These are phyloP conservation scores for Conchocele bisecta DNA, from an alignment of 2,888 invertebrate species.

Conservation along the genomic window DNA sequence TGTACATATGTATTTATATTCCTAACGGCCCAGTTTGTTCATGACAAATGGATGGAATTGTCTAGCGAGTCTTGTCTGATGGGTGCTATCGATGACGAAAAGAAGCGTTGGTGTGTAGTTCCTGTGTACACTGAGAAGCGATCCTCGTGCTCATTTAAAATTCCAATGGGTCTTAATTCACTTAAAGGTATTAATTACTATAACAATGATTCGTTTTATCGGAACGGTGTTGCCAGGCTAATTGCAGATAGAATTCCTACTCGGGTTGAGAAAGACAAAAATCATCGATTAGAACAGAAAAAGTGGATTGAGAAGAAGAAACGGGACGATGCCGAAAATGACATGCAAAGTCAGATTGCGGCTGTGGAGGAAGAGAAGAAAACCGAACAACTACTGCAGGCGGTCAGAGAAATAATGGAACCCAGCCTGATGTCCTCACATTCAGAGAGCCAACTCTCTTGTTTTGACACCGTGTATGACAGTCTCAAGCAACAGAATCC, in stretches of 20 bases:
- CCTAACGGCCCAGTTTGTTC: constrained; percentile 65
- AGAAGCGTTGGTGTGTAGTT: constrained; percentile 74
- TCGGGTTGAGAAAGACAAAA: constrained; percentile 27
- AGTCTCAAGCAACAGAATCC: too few relatives aligned
- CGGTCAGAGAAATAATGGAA: too few relatives aligned
- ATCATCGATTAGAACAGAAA: constrained; percentile 41
- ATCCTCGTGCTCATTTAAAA: constrained; percentile 36
- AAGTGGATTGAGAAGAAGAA: constrained; percentile 40
- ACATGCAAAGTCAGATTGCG: too few relatives aligned
- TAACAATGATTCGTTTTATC: constrained; percentile 67
- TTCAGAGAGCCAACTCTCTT: too few relatives aligned
- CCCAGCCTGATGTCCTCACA: too few relatives aligned
- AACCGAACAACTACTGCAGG: too few relatives aligned
- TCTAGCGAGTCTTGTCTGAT: constrained; percentile 72
- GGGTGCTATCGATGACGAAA: constrained; percentile 67
- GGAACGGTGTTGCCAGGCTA: constrained; percentile 60
- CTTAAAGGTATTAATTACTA: constrained; percentile 72
- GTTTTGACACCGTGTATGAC: too few relatives aligned
- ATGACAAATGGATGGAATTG: constrained; percentile 68
- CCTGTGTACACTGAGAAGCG: constrained; percentile 69
- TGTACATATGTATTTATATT: constrained; percentile 74
- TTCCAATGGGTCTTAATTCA: constrained; percentile 70
- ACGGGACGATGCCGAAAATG: too few relatives aligned
- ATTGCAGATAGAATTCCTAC: constrained; percentile 63
- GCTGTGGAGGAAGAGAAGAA: too few relatives aligned